Evolutionary conservation across 2,113 vertebrate genomes (phyloP).

Genomic region (Diphyllodes magnificus): DNA sequence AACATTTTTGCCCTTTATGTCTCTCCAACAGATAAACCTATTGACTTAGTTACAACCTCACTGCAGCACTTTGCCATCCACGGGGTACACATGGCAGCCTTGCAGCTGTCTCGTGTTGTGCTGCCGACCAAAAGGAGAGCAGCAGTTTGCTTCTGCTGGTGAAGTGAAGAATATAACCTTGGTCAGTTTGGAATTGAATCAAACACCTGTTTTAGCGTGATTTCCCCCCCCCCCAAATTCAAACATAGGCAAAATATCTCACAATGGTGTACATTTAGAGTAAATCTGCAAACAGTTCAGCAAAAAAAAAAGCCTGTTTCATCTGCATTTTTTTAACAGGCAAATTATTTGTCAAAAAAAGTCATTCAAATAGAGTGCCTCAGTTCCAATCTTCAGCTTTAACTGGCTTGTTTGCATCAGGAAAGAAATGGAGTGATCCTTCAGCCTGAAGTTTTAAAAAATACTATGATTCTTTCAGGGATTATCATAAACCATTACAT

Average conservation of each 20-base stretch:
- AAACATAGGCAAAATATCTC: not conserved
- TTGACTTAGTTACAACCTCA: not conserved
- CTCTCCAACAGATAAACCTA: not conserved
- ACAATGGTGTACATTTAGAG: not conserved
- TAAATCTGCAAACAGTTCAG: not conserved
- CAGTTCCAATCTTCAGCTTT: not conserved
- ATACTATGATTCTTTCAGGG: not conserved
- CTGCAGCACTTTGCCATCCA: not conserved
- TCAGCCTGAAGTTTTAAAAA: not conserved
- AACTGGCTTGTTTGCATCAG: not conserved
- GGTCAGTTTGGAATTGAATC: not conserved
- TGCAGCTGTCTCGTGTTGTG: accelerated
- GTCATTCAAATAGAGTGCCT: not conserved
- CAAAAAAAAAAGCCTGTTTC: not conserved
- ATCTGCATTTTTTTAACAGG: not conserved
- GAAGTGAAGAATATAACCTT: not conserved
- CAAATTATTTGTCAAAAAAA: not conserved
- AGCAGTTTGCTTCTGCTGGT: not conserved
- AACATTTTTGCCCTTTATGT: not conserved
- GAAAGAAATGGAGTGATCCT: not conserved
- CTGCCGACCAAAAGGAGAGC: accelerated
- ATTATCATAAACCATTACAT: not conserved
- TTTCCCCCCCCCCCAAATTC: not conserved
- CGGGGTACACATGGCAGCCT: not conserved
- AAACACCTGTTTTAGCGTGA: not conserved